Conservation (phyloP, 2,797 vertebrate genomes). For the Pangasius macronema region DNA sequence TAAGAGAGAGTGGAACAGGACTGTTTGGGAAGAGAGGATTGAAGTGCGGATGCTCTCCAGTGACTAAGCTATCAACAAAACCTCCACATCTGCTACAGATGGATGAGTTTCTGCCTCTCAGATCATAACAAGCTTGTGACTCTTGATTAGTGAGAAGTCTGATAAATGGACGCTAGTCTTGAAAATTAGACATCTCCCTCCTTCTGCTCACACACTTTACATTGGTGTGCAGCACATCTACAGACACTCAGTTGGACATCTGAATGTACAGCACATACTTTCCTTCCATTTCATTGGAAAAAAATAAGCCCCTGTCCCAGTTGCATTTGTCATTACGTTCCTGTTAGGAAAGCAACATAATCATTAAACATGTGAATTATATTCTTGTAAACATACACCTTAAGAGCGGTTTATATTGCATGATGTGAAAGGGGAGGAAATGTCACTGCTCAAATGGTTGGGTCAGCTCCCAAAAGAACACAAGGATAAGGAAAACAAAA, state of each 20-base stretch:
- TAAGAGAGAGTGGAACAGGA: conserved; percentile 46
- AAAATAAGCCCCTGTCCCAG: conserved; percentile 56
- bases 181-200: conserved; percentile 58
- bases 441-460: conserved; percentile 72
- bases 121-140: background rate
- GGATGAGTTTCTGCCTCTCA: conserved; percentile 24
- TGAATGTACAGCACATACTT: conserved; percentile 43
- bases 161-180: conserved; percentile 39
- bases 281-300: conserved; percentile 59
- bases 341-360: conserved; percentile 66
- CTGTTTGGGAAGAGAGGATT: conserved; percentile 40
- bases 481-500: conserved; percentile 60
- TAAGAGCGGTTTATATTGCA: conserved; percentile 82
- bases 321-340: conserved; percentile 65
- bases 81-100: conserved; percentile 58
- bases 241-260: conserved; percentile 49
- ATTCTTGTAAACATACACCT: conserved; percentile 84
- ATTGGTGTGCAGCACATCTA: conserved; percentile 53
- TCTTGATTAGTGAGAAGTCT: conserved; percentile 7
- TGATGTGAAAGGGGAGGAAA: conserved; percentile 67
- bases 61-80: conserved; percentile 67
- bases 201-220: conserved; percentile 55
- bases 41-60: conserved; percentile 51
- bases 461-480: conserved; percentile 73
- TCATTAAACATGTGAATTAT: conserved; percentile 69